phyloP scores from a whole-genome alignment of 2,113 vertebrate genomes.

The Callorhinus ursinus region DNA sequence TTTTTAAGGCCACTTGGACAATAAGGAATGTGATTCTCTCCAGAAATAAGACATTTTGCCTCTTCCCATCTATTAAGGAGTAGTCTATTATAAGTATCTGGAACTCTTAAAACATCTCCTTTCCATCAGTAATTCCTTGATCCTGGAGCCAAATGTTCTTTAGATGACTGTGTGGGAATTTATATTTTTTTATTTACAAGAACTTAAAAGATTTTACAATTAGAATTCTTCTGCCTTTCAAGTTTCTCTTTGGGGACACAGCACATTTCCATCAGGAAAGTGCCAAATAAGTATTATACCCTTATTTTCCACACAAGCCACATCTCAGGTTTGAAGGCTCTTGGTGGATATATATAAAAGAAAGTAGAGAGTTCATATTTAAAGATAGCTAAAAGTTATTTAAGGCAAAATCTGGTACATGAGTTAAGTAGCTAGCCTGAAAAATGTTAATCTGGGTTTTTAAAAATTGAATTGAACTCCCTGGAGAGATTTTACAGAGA shows the following conservation, averaged over 20 bases:
- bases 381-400: background rate
- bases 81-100: background rate
- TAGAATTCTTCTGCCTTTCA: slow-evolving; percentile 14
- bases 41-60: background rate
- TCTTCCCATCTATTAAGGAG: background rate
- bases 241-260: background rate
- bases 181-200: background rate
- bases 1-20: background rate
- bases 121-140: background rate
- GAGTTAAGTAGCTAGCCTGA: background rate
- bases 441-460: background rate
- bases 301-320: background rate
- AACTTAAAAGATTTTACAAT: background rate
- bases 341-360: background rate
- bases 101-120: background rate
- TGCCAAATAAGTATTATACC: background rate
- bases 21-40: background rate
- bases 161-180: slow-evolving; percentile 13
- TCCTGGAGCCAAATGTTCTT: background rate
- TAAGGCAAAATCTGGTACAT: background rate
- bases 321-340: background rate
- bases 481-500: background rate
- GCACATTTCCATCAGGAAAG: background rate
- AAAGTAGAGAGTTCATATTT: background rate
- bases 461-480: background rate